Percentiles rank a stretch among this genome's conserved stretches.
phyloP scores from a whole-genome alignment of 2,113 vertebrate species.

The Grallaria varia region DNA sequence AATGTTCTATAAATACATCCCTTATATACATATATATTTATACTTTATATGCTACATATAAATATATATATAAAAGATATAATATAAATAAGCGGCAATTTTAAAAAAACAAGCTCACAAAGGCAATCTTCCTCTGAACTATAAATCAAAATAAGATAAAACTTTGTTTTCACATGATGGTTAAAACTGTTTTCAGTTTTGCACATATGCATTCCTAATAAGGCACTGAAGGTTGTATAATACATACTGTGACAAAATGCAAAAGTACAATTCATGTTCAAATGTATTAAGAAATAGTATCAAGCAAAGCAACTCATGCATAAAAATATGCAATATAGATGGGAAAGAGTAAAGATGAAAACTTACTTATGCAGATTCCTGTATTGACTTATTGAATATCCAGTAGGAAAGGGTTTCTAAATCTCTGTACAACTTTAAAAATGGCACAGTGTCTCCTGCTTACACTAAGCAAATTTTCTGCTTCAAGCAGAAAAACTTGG shows the following conservation, averaged over 20 bases:
- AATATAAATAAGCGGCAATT: not conserved
- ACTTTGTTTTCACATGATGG: not conserved
- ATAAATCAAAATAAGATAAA: not conserved
- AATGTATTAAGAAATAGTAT: not conserved
- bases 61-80: not conserved
- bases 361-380: conserved; percentile 20
- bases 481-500: not conserved
- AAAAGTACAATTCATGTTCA: not conserved
- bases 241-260: not conserved
- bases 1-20: not conserved
- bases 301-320: conserved; percentile 1
- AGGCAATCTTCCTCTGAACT: not conserved
- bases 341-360: not conserved
- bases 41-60: not conserved
- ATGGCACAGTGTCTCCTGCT: not conserved
- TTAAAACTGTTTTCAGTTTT: conserved; percentile 14
- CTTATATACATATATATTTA: not conserved
- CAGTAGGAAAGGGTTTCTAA: not conserved
- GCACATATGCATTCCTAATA: conserved; percentile 1
- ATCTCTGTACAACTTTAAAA: not conserved
- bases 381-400: not conserved
- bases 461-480: not conserved
- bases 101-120: not conserved
- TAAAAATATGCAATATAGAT: conserved; percentile 33
- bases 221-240: conserved; percentile 24